Conservation (phyloP, 2,113 vertebrate genomes). For the Anarrhichthys ocellatus region DNA sequence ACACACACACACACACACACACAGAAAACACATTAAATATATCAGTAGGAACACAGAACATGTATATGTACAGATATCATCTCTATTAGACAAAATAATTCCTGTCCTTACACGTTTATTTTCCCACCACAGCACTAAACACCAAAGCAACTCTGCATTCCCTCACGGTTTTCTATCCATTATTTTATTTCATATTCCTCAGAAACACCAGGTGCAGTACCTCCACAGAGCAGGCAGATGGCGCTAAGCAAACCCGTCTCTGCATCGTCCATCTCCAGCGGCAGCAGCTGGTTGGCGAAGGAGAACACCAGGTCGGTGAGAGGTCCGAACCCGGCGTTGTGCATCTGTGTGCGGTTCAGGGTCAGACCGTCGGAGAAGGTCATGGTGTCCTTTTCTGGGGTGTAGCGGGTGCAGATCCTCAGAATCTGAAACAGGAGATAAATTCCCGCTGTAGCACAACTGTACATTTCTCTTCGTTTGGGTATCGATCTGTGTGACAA, state of each 20-base stretch:
- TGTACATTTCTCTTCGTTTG: not conserved
- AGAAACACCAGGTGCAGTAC: conserved; percentile 72
- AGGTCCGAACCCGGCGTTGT: conserved; percentile 83
- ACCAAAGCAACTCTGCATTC: not conserved
- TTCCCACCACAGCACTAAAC: not conserved
- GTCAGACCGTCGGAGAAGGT: conserved; percentile 96
- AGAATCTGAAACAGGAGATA: conserved; percentile 69
- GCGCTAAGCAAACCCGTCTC: conserved; percentile 94
- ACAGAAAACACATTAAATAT: not conserved
- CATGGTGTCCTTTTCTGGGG: conserved; percentile 87
- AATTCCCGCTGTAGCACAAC: not conserved
- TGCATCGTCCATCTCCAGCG: conserved; percentile 93
- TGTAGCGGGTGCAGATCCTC: conserved; percentile 84
- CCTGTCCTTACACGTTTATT: not conserved
- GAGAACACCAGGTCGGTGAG: conserved; percentile 85
- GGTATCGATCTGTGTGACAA: not conserved
- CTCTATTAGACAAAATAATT: not conserved
- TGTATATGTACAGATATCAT: not conserved
- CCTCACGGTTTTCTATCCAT: not conserved
- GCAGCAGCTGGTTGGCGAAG: conserved; percentile 93
- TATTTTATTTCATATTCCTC: not conserved
- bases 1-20: conserved; percentile 1
- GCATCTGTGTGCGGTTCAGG: conserved; percentile 90
- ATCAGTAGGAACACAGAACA: not conserved
- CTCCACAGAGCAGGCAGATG: conserved; percentile 97